These are phyloP conservation scores for Anomalospiza imberbis DNA, from an alignment of 2,797 vertebrate species.

Conservation along the genomic window DNA sequence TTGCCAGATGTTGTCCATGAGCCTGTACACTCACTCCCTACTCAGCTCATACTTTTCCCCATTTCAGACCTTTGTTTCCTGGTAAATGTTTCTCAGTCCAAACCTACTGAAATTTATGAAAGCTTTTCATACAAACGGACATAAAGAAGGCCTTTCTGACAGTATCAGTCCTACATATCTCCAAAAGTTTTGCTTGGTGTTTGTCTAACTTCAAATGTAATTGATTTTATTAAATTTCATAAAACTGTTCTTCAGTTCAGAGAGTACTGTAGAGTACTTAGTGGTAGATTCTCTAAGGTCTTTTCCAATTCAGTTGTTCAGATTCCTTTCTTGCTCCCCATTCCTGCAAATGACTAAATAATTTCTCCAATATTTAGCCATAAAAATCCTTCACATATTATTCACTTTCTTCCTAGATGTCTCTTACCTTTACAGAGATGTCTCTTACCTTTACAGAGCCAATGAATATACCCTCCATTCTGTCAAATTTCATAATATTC, in stretches of 20 bases:
- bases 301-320: not conserved
- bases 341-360: not conserved
- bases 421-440: not conserved
- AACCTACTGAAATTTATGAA: not conserved
- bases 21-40: not conserved
- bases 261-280: not conserved
- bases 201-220: not conserved
- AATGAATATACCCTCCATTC: not conserved
- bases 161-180: not conserved
- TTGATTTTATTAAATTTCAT: not conserved
- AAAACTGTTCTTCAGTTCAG: not conserved
- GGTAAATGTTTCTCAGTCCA: not conserved
- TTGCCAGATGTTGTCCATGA: fast-evolving
- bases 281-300: not conserved
- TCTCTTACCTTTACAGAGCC: not conserved
- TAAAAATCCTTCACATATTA: not conserved
- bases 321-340: not conserved
- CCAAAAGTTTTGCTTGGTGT: not conserved
- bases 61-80: not conserved
- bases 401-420: not conserved
- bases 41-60: not conserved
- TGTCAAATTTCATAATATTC: not conserved
- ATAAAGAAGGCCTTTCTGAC: not conserved
- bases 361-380: not conserved
- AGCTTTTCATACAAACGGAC: not conserved